Conservation (phyloP, 2,113 vertebrate species). For the Dromaius novaehollandiae region DNA sequence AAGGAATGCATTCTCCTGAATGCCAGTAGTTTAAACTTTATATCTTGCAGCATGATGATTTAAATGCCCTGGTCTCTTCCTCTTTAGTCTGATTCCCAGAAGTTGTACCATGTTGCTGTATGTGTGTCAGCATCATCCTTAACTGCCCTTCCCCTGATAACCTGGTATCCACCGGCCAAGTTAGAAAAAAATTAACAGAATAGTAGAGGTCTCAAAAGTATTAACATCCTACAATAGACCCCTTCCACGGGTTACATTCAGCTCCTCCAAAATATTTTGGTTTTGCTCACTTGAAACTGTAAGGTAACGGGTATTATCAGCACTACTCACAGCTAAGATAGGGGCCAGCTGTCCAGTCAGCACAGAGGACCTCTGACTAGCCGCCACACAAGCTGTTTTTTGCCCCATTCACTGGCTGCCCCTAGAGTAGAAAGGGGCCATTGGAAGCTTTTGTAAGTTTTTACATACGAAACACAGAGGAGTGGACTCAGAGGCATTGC, state of each 20-base stretch:
- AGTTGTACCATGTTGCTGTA: neutral
- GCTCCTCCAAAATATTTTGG: neutral
- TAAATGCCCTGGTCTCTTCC: neutral
- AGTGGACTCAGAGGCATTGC: neutral
- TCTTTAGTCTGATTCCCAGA: neutral
- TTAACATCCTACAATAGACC: neutral
- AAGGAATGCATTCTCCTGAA: neutral
- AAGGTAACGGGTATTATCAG: neutral
- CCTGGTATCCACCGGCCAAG: neutral
- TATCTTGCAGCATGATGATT: neutral
- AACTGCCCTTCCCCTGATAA: neutral
- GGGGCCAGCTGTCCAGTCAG: neutral
- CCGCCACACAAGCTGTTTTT: neutral
- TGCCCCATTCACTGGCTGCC: neutral
- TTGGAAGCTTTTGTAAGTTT: neutral
- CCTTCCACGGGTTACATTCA: neutral
- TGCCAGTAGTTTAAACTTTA: neutral
- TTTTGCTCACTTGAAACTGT: neutral
- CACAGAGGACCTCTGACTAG: neutral
- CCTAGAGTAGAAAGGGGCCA: accelerated
- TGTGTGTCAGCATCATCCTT: too few species aligned
- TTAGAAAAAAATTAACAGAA: neutral
- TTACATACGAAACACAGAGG: neutral
- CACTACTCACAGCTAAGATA: neutral
- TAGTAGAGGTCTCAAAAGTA: neutral